These are phyloP conservation scores for Thomomys bottae DNA, from an alignment of 2,113 vertebrate species.

Conservation along the genomic window DNA sequence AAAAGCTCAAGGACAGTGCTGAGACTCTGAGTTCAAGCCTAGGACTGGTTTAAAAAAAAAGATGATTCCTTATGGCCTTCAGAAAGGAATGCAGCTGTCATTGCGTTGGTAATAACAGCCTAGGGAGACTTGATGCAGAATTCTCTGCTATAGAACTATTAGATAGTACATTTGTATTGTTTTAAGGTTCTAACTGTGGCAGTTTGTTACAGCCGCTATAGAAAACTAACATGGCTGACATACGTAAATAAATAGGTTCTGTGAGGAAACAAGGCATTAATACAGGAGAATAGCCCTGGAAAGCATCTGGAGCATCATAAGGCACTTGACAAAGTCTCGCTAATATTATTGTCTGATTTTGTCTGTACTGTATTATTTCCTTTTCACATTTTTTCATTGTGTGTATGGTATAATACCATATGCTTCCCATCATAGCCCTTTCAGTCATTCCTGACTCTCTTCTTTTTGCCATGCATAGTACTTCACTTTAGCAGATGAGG, in stretches of 20 bases:
- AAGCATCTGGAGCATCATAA: not conserved
- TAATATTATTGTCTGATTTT: not conserved
- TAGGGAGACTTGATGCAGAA: not conserved
- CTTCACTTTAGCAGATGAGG: not conserved
- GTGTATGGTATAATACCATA: not conserved
- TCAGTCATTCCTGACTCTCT: not conserved
- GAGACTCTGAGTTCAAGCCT: too few relatives aligned
- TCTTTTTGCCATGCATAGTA: not conserved
- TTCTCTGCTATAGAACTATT: not conserved
- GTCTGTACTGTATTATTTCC: not conserved
- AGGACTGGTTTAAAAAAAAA: not conserved
- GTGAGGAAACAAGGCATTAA: not conserved
- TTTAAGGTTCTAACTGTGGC: slow-evolving; percentile 8
- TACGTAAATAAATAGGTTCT: not conserved
- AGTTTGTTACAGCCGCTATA: not conserved
- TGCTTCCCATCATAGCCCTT: not conserved
- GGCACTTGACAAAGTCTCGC: not conserved
- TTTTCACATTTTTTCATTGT: not conserved
- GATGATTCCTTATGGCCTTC: not conserved
- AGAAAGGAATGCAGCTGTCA: not conserved
- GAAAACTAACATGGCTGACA: not conserved
- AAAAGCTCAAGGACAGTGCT: too few relatives aligned
- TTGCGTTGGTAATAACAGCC: not conserved
- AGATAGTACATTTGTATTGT: not conserved
- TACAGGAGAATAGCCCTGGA: not conserved